phyloP scores from a whole-genome alignment of 2,888 invertebrate genomes.

The Stenichneumon culpator region DNA sequence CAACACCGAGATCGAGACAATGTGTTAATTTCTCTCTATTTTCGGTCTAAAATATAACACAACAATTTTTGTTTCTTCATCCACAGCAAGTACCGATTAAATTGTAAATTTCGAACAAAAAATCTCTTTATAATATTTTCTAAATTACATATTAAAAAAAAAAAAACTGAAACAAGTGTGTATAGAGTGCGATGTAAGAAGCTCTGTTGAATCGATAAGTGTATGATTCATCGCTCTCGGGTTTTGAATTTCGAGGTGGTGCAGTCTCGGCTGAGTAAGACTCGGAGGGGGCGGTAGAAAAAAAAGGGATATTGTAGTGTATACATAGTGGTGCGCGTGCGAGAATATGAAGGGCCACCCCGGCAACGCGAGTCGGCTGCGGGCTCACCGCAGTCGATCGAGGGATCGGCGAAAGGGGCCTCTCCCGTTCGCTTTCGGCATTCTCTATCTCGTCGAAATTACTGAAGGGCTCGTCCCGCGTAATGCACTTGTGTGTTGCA shows the following conservation, averaged over 20 bases:
- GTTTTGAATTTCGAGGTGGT: constrained; percentile 80
- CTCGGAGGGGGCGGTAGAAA: constrained; percentile 12
- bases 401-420: constrained; percentile 28
- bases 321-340: background rate
- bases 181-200: constrained; percentile 20
- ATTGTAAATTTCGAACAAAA: too few species aligned
- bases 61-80: too few species aligned
- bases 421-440: constrained; percentile 8
- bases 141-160: background rate
- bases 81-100: too few species aligned
- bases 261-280: constrained; percentile 35
- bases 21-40: too few species aligned
- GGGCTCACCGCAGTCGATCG: background rate
- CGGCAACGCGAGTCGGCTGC: background rate
- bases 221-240: constrained; percentile 81
- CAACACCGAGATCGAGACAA: too few species aligned
- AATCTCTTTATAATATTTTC: too few species aligned
- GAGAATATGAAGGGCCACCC: constrained; percentile 1
- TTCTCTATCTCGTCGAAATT: constrained; percentile 50
- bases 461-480: constrained; percentile 45
- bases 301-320: constrained; percentile 4
- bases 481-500: constrained; percentile 11
- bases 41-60: too few species aligned
- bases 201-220: constrained; percentile 82
- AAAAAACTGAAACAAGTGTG: background rate